Base-by-base conservation (phyloP, 2,113 vertebrate genomes). In the Epinephelus fuscoguttatus region DNA sequence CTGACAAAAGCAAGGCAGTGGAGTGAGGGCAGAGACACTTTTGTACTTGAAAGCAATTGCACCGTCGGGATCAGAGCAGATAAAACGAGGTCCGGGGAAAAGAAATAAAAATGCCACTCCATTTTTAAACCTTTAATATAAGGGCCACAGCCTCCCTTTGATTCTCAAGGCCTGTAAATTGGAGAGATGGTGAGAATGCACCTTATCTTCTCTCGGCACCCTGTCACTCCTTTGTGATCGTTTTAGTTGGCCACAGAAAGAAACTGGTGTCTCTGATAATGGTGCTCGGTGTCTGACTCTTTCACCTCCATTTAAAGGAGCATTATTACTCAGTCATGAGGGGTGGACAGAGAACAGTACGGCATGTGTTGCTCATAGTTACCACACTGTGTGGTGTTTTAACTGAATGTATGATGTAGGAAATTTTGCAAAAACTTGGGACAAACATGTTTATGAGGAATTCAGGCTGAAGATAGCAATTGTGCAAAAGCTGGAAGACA, bases 91-190 rank as follows among this genome's bases (percentile, higher is more conserved):
- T 87, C 78, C 56, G 0, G 74, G 71, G 68, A 72, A 78, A 81
- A 70, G 27, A 88, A 88, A 89, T 67, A 79, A 91, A 87, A 90
- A 81, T 1, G 64, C 70, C 47, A 84, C 78, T 91, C 85, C 77
- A 84, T 88, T 92, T 86, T 89, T 82, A 92, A 92, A 87, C 88
- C 85, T 88, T 88, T 77, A 89, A 89, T 79, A 88, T 73, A 86
- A 89, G 70, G 90, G 62, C 72, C 49, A 0, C 30, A 52, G 78
- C 70, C 53, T 75, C 12, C 73, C 70, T 91, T 86, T 92, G 82
- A 87, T 81, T 90, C 80, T 81, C 69, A 70, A 74, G 84, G 83
- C 55, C 88, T 85, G 66, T 81, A 91, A 90, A 89, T 91, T 91
- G 90, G 73, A 89, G 73, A 78, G 81, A 89, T 90, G 84, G 78